Percentiles rank a stretch among this genome's conserved stretches.
Evolutionary conservation across 2,797 vertebrate species (phyloP).

Genomic region (Australoheros facetus): DNA sequence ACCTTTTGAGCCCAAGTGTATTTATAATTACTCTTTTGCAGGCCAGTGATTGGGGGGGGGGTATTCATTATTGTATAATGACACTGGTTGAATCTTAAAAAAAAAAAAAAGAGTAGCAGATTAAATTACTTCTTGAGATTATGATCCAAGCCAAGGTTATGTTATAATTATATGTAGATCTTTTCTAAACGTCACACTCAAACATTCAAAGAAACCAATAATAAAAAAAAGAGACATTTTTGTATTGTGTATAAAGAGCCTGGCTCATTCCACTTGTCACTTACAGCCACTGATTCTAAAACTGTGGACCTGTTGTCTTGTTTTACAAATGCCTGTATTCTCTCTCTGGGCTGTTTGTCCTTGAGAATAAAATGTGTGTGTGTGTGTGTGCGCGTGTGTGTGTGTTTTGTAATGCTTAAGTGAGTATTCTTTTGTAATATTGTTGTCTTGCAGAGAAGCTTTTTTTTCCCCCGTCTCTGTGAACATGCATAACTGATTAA

Average conservation of each 20-base stretch:
- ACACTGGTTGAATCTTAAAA: slow-evolving; percentile 23
- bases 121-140: slow-evolving; percentile 4
- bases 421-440: slow-evolving; percentile 67
- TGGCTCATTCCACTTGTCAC: background rate
- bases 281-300: slow-evolving; percentile 27
- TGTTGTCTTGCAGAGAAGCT: slow-evolving; percentile 57
- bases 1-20: slow-evolving; percentile 29
- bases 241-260: background rate
- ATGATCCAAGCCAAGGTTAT: slow-evolving; percentile 25
- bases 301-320: slow-evolving; percentile 44
- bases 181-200: slow-evolving; percentile 21
- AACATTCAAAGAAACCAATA: slow-evolving; percentile 10
- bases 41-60: slow-evolving; percentile 14
- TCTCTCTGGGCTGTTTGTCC: slow-evolving; percentile 51
- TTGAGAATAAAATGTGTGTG: slow-evolving; percentile 56
- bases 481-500: slow-evolving; percentile 48
- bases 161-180: background rate
- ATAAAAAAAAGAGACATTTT: background rate
- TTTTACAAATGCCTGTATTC: slow-evolving; percentile 59
- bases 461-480: slow-evolving; percentile 57
- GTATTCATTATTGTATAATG: slow-evolving; percentile 17
- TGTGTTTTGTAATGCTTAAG: slow-evolving; percentile 63
- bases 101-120: background rate
- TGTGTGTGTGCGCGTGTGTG: slow-evolving; percentile 58
- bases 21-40: slow-evolving; percentile 26